Base-by-base conservation (phyloP, 2,888 invertebrate species). In the Neelides folsomi region DNA sequence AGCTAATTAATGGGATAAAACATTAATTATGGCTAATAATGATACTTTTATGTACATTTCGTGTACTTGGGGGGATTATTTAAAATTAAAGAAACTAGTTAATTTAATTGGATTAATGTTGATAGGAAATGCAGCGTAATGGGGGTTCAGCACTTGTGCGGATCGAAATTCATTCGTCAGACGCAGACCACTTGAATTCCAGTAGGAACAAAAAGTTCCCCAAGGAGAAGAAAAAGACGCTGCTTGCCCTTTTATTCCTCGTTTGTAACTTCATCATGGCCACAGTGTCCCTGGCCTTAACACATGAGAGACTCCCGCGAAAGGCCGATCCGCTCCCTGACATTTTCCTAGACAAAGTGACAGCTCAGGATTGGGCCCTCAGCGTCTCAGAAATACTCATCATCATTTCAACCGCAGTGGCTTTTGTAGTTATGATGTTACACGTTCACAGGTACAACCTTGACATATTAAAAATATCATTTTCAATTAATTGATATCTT, bases 371-470 rank as follows among this genome's bases (percentile, higher is more conserved):
- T 49, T 86, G 86, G 85, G 87, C 83, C 39, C 77, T 90, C 52
- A 77, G 79, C 68, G 82, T 85, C 54, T 87, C 87, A 50, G 90
- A 92, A 73, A 80, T 86, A 71, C 76, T 89, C 66, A 88, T 90
- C 69, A 84, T 90, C 77, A 73, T 83, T 66, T 80, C 82, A 59
- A 82, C 86, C 61, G 81, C 80, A 66, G 77, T 81, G 50, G 81
- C 85, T 60, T 77, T 85, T 72, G 70, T 85, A 61, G 78, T 87
- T 64, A 79, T 88, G 62, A 72, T 87, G 67, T 80, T 88, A 71
- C 90, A 92, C 74, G 86, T 83, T 70, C 85, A 89, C 74, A 81
- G 87, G 81, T 80, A 69, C n/a, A n/a, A n/a, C n/a, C n/a, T n/a
- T n/a, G n/a, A n/a, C n/a, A n/a, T n/a, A n/a, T n/a, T n/a, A n/a